Conservation (phyloP, 2,113 vertebrate genomes). For the Pungitius pungitius region DNA sequence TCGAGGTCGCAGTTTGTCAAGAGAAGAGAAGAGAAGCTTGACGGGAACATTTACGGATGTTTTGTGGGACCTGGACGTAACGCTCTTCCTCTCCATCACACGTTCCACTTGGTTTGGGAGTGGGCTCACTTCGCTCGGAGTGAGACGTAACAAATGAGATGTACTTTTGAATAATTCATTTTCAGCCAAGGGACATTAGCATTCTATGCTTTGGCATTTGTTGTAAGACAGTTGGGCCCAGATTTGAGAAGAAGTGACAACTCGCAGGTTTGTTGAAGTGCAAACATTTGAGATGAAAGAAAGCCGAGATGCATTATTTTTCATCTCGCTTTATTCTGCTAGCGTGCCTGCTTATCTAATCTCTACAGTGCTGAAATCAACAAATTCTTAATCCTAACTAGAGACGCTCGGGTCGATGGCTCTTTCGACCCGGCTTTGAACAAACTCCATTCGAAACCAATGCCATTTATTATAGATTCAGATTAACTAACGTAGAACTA, state of each 20-base stretch:
- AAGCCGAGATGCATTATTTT: background rate
- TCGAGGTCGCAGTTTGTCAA: background rate
- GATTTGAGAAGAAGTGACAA: constrained; percentile 27
- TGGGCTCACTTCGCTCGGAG: background rate
- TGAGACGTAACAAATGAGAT: background rate
- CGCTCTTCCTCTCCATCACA: background rate
- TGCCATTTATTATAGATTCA: no score
- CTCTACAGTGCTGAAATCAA: background rate
- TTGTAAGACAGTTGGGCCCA: constrained; percentile 23
- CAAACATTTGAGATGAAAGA: background rate
- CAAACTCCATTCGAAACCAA: background rate
- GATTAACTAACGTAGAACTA: no score
- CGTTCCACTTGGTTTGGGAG: background rate
- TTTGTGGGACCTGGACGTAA: background rate
- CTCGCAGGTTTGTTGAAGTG: constrained; percentile 16
- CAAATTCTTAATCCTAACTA: background rate
- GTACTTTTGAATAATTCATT: background rate
- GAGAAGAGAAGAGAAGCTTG: background rate
- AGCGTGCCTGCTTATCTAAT: background rate
- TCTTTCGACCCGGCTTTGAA: background rate
- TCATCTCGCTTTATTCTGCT: background rate
- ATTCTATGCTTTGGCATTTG: constrained; percentile 15
- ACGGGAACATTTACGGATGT: background rate
- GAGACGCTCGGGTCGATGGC: background rate
- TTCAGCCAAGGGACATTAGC: constrained; percentile 26